These are phyloP conservation scores for Choloepus didactylus DNA, from an alignment of 2,797 vertebrate species.

Conservation along the genomic window DNA sequence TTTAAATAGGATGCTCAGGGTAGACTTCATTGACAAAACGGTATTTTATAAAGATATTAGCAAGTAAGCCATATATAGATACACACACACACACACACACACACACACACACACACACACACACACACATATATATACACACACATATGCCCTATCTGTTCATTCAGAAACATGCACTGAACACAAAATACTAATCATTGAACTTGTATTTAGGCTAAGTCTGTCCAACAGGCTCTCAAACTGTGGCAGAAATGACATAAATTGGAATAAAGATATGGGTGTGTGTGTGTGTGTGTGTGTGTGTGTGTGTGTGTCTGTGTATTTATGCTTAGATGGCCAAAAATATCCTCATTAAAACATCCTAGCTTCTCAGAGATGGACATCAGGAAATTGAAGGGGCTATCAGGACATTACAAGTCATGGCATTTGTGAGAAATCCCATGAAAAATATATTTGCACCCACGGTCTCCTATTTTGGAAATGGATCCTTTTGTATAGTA, in stretches of 20 bases:
- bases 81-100: no score
- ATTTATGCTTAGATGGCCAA: not conserved
- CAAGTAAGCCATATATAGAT: not conserved
- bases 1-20: not conserved
- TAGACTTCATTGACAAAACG: not conserved
- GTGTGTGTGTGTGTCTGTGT: not conserved
- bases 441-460: slow-evolving; percentile 12
- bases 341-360: not conserved
- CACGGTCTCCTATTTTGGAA: not conserved
- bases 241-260: not conserved
- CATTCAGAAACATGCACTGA: not conserved
- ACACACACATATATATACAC: not conserved
- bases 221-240: not conserved
- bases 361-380: not conserved
- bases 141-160: not conserved
- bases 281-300: no score
- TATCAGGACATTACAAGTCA: not conserved
- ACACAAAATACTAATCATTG: not conserved
- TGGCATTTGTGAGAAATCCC: not conserved
- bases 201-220: not conserved
- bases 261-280: not conserved
- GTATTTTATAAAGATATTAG: not conserved
- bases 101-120: no score
- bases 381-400: not conserved
- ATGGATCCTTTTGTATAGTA: not conserved